A percentile compares a stretch with the other conserved stretches of the same genome.
Conservation (phyloP, 30 jellyfish, hydroid and myxozoan genomes). For the Cassiopea andromeda region DNA sequence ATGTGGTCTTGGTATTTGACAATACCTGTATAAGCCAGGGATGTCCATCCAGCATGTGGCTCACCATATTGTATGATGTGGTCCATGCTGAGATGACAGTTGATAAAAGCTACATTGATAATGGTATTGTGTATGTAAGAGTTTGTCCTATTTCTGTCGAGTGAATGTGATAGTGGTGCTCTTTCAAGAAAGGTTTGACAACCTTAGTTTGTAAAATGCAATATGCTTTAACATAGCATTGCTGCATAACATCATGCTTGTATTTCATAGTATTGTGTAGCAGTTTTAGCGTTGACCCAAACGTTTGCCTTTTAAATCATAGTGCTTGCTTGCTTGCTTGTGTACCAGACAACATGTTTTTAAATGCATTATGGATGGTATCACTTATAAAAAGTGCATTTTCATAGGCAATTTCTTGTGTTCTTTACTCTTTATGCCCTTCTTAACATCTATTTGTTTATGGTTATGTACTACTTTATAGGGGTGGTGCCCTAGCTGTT, state of each 20-base stretch:
- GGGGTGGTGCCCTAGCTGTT: slow-evolving; percentile 75
- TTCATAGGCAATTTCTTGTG: neutral
- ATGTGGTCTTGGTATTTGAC: neutral
- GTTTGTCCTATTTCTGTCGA: too few relatives aligned
- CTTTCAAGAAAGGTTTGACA: too few relatives aligned
- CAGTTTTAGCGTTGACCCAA: neutral
- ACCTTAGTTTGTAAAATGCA: neutral
- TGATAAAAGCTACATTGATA: too few relatives aligned
- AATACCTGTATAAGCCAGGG: neutral
- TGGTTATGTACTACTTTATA: neutral
- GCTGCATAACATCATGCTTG: neutral
- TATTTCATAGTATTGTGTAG: neutral
- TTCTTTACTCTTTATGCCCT: neutral
- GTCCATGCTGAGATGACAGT: too few relatives aligned
- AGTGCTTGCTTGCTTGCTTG: neutral
- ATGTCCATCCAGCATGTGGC: too few relatives aligned
- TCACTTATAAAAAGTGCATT: too few relatives aligned
- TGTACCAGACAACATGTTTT: neutral
- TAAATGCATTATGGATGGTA: too few relatives aligned
- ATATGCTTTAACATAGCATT: neutral
- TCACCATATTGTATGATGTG: too few relatives aligned
- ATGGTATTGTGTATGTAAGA: too few relatives aligned
- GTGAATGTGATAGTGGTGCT: too few relatives aligned
- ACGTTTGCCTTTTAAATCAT: neutral
- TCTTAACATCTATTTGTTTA: too few relatives aligned